These are phyloP conservation scores for Anodontia alba DNA, from an alignment of 2,888 invertebrate genomes.

Conservation along the genomic window DNA sequence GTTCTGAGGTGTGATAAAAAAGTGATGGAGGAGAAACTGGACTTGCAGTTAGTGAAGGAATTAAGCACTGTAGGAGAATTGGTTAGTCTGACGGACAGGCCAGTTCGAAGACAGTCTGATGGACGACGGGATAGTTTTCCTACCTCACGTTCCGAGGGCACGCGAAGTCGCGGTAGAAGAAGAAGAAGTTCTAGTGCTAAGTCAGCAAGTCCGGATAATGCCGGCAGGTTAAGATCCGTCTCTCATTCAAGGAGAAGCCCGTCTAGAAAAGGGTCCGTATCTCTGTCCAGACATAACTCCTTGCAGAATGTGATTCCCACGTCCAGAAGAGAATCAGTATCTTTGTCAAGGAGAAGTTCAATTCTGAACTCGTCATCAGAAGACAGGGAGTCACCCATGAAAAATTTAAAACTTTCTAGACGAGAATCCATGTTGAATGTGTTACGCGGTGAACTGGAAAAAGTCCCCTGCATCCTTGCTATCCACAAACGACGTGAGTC, in stretches of 20 bases:
- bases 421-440: constrained; percentile 57
- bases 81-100: neutral
- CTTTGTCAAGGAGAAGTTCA: neutral
- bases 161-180: neutral
- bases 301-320: neutral
- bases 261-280: neutral
- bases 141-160: neutral
- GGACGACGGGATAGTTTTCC: neutral
- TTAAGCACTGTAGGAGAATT: neutral
- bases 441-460: constrained; percentile 53
- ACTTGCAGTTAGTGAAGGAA: neutral
- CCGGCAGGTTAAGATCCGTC: neutral
- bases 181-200: neutral
- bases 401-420: neutral
- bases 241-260: neutral
- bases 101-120: neutral
- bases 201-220: neutral
- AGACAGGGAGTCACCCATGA: neutral
- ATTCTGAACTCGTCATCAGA: neutral
- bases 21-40: neutral
- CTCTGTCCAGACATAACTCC: neutral
- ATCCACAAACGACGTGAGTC: constrained; percentile 1
- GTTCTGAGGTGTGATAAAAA: too few species aligned
- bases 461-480: constrained; percentile 47
- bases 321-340: neutral